Evolutionary conservation across 2,888 invertebrate species (phyloP).

Genomic region (Noctua janthe): DNA sequence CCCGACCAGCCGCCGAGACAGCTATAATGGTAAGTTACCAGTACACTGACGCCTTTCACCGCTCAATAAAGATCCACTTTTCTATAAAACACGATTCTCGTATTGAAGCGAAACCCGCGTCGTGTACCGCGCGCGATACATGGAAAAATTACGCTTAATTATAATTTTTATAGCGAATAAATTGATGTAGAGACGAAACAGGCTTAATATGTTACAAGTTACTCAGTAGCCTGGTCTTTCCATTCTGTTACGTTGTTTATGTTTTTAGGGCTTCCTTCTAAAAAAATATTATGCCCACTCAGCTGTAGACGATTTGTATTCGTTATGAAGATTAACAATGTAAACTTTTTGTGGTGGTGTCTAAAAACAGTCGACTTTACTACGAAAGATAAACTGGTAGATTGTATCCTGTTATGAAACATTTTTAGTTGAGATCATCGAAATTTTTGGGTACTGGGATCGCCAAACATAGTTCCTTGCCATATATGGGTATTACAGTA

Average conservation of each 20-base stretch:
- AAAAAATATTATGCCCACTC: constrained; percentile 41
- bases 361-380: constrained; percentile 35
- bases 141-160: constrained; percentile 81
- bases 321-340: constrained; percentile 25
- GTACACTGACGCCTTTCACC: constrained; percentile 81
- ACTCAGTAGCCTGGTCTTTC: constrained; percentile 38
- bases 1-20: constrained; percentile 70
- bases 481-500: neutral
- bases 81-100: constrained; percentile 79
- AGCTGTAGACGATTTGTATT: constrained; percentile 38
- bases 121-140: constrained; percentile 71
- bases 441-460: constrained; percentile 3
- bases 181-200: constrained; percentile 71
- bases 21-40: constrained; percentile 69
- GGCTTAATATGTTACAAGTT: constrained; percentile 54
- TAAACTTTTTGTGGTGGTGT: constrained; percentile 1
- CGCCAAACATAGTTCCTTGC: neutral
- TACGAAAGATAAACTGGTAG: neutral
- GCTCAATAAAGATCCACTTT: constrained; percentile 85
- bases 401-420: neutral
- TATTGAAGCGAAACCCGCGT: constrained; percentile 70
- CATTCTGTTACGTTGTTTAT: constrained; percentile 22
- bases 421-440: neutral
- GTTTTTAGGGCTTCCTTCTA: constrained; percentile 44
- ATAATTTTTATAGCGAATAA: constrained; percentile 80